Evolutionary conservation across 2,113 vertebrate species (phyloP), one percentile per base, ranked within the genome.

Genomic region (Zingel zingel): DNA sequence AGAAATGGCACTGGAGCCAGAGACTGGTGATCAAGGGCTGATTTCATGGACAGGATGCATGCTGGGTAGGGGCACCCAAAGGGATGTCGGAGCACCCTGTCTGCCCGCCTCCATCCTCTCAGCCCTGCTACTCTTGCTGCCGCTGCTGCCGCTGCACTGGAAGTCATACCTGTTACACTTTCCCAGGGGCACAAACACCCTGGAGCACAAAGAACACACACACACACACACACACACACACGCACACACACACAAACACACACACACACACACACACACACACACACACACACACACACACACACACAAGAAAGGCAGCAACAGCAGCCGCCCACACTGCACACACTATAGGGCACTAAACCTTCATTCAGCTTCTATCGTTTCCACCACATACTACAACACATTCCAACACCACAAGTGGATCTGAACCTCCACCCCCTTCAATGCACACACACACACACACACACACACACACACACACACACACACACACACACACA

Each of bases 161-260:
- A 82, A 94, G 89, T 94, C 92, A 96, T 96, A 98, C 97, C 96
- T 97, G 97, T 97, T 97, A 95, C 95, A 96, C 95, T 97, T 96
- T 97, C 96, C 96, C 96, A 97, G 92, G 94, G 95, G 92, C 79
- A 94, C 93, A 93, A 89, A 95, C 95, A 95, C 94, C 95, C 96
- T 66, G 67, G 50, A 90, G 90, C 88, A 86, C 85, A 89, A 88
- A 90, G 76, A 33, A 79, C 10, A 43, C 39, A 43, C 39, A 43
- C 39, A 43, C 39, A 39, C 36, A 39, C 7, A 9, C 36, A 7
- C 6, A 8, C 6, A 7, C 36, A 36, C 33, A 36, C 36, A 39
- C 36, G 9, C 36, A 39, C 36, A 12, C 27, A 30, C 27, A 30
- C 27, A 30, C 27, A 30, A 2, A 33, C 33, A 33, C 33, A 33